These are phyloP conservation scores for Pristionchus mayeri DNA, from an alignment of 2,888 invertebrate species.

Conservation along the genomic window DNA sequence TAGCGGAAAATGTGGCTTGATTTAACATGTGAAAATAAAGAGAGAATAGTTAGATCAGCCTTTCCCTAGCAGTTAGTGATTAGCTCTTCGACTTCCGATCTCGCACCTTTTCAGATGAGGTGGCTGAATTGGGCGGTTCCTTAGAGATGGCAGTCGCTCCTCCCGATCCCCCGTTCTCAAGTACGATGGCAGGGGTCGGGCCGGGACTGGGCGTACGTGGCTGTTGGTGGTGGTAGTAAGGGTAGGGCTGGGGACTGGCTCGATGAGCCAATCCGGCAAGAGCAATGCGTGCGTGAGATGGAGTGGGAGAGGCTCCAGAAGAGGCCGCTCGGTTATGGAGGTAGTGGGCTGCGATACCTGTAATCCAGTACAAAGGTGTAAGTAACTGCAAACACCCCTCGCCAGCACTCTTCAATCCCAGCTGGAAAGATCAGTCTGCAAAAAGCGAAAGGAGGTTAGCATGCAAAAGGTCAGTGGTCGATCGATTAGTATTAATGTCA, in stretches of 20 bases:
- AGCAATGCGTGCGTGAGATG: constrained; percentile 56
- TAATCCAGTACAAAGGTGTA: constrained; percentile 28
- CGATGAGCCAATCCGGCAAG: constrained; percentile 67
- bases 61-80: not conserved
- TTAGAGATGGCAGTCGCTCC: constrained; percentile 37
- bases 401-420: not conserved
- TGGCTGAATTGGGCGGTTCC: constrained; percentile 45
- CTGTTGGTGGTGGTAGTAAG: constrained; percentile 72
- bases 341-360: not conserved
- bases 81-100: constrained; percentile 24
- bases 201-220: constrained; percentile 68
- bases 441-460: constrained; percentile 7
- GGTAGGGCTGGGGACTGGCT: constrained; percentile 73
- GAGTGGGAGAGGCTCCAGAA: constrained; percentile 58
- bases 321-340: constrained; percentile 47
- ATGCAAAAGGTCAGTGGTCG: constrained; percentile 31
- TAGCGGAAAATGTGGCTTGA: not conserved
- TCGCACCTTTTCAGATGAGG: constrained; percentile 49
- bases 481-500: not conserved
- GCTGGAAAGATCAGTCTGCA: not conserved
- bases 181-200: constrained; percentile 62
- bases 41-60: not conserved
- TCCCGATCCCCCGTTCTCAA: constrained; percentile 66
- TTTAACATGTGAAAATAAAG: not conserved
- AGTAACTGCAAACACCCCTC: constrained; percentile 46